Evolutionary conservation across 2,797 vertebrate species (phyloP), one percentile per base, ranked within the genome.

Genomic region (Peromyscus eremicus): DNA sequence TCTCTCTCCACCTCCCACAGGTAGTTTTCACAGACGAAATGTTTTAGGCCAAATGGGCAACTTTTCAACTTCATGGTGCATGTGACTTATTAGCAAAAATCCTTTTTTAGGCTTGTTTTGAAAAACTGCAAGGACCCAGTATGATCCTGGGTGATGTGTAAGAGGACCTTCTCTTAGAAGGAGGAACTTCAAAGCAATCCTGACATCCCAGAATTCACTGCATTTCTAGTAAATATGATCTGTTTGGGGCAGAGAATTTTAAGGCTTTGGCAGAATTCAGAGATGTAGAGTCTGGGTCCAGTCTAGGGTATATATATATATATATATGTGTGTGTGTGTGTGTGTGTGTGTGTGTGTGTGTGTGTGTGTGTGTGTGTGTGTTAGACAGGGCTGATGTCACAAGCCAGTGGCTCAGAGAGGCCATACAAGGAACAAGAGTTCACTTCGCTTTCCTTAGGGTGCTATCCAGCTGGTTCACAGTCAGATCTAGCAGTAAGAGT

Each of bases 131-230:
- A 95, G 88, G 57, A 81, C 49, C 77, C 34, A 49, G 91, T 49
- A 94, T 89, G 95, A 85, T 19, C 60, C 25, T 4, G 34, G 32
- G 66, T 92, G 84, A 80, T 40, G 37, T 75, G 93, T 62, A 87
- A 94, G 97, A 96, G 75, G 64, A 87, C 66, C 49, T 60, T 66
- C 93, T 96, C 87, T 96, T 81, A 94, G 94, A 94, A 94, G 75
- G 71, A 97, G 87, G 96, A 91, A 94, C 95, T 96, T 97, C 92
- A 97, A 89, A 90, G 91, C 49, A 52, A 87, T 83, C 71, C 32
- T 57, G 17, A 91, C n/a, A 80, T 95, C 71, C 62, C 91, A 94
- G 77, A 95, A 94, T 90, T 85, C 85, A 89, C 82, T 96, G 89
- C 62, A 66, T 94, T 97, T 95, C 95, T 60, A 77, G 91, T 96